phyloP scores from a whole-genome alignment of 2,113 vertebrate species.

The Petrocephalus microphthalmus region DNA sequence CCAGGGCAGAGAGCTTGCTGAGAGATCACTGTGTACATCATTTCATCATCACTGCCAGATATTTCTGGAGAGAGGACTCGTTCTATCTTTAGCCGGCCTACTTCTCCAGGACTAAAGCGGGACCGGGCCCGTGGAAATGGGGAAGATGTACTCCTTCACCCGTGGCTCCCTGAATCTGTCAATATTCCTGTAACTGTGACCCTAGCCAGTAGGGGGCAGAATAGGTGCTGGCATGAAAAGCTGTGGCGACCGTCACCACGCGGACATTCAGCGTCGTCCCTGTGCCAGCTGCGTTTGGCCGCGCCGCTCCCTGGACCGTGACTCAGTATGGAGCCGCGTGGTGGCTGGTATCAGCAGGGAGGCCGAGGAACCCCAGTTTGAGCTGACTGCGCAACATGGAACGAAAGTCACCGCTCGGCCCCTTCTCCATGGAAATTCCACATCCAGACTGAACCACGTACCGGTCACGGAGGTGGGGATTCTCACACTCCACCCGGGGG shows the following conservation, averaged over 20 bases:
- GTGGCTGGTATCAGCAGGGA: neutral
- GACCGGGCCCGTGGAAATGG: neutral
- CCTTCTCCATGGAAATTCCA: neutral
- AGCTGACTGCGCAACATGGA: neutral
- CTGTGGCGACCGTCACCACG: neutral
- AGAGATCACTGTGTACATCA: neutral
- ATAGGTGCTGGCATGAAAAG: neutral
- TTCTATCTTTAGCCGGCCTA: conserved; percentile 10
- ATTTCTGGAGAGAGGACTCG: conserved; percentile 5
- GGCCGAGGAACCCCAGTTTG: neutral
- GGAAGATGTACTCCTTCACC: neutral
- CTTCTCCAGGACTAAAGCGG: neutral
- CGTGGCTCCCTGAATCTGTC: neutral
- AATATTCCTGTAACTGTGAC: neutral
- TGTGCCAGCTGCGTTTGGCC: neutral
- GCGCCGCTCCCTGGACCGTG: neutral
- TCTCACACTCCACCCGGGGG: neutral
- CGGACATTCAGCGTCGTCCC: neutral
- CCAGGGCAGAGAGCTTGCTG: conserved; percentile 7
- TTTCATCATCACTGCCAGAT: conserved; percentile 14
- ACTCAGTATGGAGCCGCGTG: neutral
- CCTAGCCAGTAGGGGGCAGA: neutral
- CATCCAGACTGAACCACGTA: neutral
- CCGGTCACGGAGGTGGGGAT: neutral
- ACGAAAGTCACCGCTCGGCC: neutral